Evolutionary conservation across 2,113 vertebrate species (phyloP), one percentile per base, ranked within the genome.

Genomic region (Pachypanchax playfairii): DNA sequence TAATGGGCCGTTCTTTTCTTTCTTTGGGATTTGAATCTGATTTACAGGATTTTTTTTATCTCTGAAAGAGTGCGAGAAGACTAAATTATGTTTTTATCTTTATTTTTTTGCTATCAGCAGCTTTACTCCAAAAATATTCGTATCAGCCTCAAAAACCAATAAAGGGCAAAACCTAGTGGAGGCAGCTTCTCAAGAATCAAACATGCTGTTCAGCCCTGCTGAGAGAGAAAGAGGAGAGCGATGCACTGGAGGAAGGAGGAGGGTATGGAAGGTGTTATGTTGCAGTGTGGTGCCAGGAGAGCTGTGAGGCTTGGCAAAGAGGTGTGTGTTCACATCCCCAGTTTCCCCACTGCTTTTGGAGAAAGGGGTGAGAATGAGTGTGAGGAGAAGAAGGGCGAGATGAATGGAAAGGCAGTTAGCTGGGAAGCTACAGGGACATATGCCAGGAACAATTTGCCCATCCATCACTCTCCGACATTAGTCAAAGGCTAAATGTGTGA

Each of bases 241-340:
- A 56, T 44, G 79, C 3, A 53, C 76, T 71, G 53, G 66, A 78
- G 53, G 70, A 6, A 21, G 13, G 10, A 53, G 75, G 75, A 81
- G 79, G 64, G 41, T 66, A 69, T 73, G 81, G 82, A 80, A 86
- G 83, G 87, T 89, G 89, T 89, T 75, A 88, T 83, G 71, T 88
- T 83, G 82, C 81, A 87, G 82, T 70, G 44, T 63, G 73, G 85
- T 88, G 89, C 85, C 89, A 87, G 65, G 80, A 85, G 85, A 88
- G 73, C 83, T 83, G 85, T 74, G 70, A 87, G 80, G 80, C 78
- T 86, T 88, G 87, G 89, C 82, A 84, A 63, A 74, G 73, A 85
- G 65, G 81, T 83, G 68, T 73, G 79, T 73, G 73, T 69, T 78
- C 73, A 84, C 74, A 78, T 87, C 77, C 81, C 72, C 54, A 54